Evolutionary conservation across 1,140 invertebrate species (phyloP).

Genomic region (Pseudomyrmex sp.): DNA sequence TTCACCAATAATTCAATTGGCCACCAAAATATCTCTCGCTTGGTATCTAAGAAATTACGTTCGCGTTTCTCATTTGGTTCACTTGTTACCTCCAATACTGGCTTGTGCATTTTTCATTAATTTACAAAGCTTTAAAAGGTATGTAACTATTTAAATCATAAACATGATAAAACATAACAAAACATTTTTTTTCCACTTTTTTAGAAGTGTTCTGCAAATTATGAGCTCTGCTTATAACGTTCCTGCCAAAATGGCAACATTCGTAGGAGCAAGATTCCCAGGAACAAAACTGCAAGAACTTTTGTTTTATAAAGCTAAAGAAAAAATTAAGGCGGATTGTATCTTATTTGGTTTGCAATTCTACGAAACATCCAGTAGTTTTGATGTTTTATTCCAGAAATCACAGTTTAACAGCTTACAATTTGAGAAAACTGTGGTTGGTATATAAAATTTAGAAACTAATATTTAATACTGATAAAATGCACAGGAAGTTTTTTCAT

Average conservation of each 20-base stretch:
- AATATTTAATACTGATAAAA: slow-evolving; percentile 1
- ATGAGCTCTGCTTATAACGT: slow-evolving; percentile 85
- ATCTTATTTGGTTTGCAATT: slow-evolving; percentile 68
- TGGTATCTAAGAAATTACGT: slow-evolving; percentile 86
- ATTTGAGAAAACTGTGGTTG: slow-evolving; percentile 61
- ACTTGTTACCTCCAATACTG: slow-evolving; percentile 84
- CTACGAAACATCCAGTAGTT: slow-evolving; percentile 49
- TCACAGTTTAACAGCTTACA: slow-evolving; percentile 66
- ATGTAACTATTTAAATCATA: slow-evolving; percentile 30
- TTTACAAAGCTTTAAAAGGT: slow-evolving; percentile 85
- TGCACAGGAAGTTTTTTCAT: slow-evolving; percentile 15
- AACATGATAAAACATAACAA: too few species aligned
- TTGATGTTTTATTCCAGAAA: slow-evolving; percentile 78
- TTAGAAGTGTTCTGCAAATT: slow-evolving; percentile 84
- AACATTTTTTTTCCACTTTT: slow-evolving; percentile 49
- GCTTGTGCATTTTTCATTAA: slow-evolving; percentile 83
- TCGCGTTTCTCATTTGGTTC: slow-evolving; percentile 81
- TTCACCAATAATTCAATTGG: slow-evolving; percentile 67
- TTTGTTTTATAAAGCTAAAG: slow-evolving; percentile 76
- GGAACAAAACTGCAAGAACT: slow-evolving; percentile 75
- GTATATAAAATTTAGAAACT: slow-evolving; percentile 39
- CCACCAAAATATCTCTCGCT: slow-evolving; percentile 84
- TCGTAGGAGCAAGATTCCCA: slow-evolving; percentile 84
- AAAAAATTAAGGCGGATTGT: slow-evolving; percentile 75
- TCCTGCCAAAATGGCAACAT: slow-evolving; percentile 83